Evolutionary conservation across 2,113 vertebrate genomes (phyloP), one percentile per base, ranked within the genome.

Genomic region (Coturnix japonica): DNA sequence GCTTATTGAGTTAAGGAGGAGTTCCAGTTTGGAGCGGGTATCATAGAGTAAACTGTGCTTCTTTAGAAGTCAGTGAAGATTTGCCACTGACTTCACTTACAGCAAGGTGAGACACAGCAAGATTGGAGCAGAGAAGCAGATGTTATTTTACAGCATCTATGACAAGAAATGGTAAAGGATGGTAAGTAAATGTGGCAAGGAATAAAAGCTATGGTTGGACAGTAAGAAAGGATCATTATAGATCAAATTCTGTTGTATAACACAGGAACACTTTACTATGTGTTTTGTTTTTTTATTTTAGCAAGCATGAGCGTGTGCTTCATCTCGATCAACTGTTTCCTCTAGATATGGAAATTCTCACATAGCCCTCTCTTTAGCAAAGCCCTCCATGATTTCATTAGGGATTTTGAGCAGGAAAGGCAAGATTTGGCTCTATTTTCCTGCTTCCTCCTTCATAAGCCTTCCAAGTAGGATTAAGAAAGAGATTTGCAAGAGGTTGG

Each of bases 1-100:
- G 83, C 57, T 81, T 69, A 93, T 44, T 88, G 83, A 95, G 81
- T 80, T 90, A 88, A 91, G 59, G 41, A 46, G 70, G 61, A 88
- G 77, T 89, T 73, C 49, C 13, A 1, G 76, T 91, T 91, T 84
- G 86, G 80, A 81, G 85, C 91, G 81, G 51, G 47, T 44, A 65
- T 76, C 47, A 86, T 39, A 66, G 89, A 66, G 43, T 61, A 93
- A 94, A 90, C 84, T 77, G 84, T 79, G 41, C 7, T 39, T 33
- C 70, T 94, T 90, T 78, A 0, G 18, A 86, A 57, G 73, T 94
- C 79, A 49, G 5, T 3, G 7, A 74, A 41, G 53, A 39, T 19
- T 22, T 61, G 23, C n/a, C 51, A 17, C 21, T 84, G 89, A 64
- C 89, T 95, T 77, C 37, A 13, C 51, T 77, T 63, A 44, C 21